phyloP scores from a whole-genome alignment of 2,113 vertebrate genomes.

The Jacana jacana region DNA sequence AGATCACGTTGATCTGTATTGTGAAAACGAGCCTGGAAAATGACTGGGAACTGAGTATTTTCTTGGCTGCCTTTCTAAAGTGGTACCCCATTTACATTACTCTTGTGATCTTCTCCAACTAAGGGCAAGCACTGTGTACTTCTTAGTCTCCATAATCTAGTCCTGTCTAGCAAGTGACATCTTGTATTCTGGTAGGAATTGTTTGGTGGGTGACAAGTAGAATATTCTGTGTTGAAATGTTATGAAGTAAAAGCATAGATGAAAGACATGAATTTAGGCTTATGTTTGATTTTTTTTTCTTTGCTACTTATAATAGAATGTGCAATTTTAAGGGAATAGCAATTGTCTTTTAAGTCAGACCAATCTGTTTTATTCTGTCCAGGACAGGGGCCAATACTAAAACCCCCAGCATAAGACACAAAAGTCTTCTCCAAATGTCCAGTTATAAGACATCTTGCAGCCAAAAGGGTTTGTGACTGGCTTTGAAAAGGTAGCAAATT shows the following conservation, averaged over 20 bases:
- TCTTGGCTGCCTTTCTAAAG: not conserved
- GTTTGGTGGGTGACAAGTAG: not conserved
- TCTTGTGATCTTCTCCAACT: not conserved
- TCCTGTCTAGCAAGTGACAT: not conserved
- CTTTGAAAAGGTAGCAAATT: not conserved
- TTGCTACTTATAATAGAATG: not conserved
- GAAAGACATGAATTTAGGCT: not conserved
- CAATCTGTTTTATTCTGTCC: not conserved
- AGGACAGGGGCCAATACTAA: not conserved
- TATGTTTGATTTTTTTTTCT: not conserved
- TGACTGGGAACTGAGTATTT: not conserved
- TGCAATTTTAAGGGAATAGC: not conserved
- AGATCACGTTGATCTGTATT: accelerated
- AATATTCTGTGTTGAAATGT: not conserved
- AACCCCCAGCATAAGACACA: not conserved
- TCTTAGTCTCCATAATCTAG: not conserved
- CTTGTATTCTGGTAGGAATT: not conserved
- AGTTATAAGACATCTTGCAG: not conserved
- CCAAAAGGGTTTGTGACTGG: not conserved
- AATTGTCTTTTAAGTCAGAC: not conserved
- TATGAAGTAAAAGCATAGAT: not conserved
- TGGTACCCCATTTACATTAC: not conserved
- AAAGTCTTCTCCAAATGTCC: not conserved
- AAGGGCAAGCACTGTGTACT: not conserved
- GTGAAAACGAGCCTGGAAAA: not conserved